Evolutionary conservation across 2,888 invertebrate genomes (phyloP).

Genomic region (Tigriopus californicus): DNA sequence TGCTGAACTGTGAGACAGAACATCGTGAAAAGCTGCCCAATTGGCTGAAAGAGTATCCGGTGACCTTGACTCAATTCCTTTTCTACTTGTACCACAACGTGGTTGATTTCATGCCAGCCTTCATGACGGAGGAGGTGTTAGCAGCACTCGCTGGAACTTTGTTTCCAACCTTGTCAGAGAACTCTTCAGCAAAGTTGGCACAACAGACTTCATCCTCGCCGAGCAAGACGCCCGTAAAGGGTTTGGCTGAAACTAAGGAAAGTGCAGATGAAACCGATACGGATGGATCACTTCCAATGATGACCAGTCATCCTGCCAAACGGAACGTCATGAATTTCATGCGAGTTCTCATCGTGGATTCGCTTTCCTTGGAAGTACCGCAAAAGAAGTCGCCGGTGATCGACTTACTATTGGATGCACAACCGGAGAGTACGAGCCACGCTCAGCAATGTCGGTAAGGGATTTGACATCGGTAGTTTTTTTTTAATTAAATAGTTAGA

Average conservation of each 20-base stretch:
- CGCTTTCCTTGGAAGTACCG: conserved; percentile 46
- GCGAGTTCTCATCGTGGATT: conserved; percentile 79
- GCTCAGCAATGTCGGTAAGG: conserved; percentile 25
- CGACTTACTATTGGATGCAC: conserved; percentile 30
- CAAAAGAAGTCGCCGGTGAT: conserved; percentile 26
- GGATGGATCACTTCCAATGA: neutral
- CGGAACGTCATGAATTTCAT: conserved; percentile 87
- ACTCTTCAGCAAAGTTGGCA: neutral
- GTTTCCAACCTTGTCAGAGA: conserved; percentile 38
- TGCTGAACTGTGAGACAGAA: neutral
- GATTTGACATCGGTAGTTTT: neutral
- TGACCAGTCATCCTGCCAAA: conserved; percentile 55
- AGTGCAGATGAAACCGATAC: conserved; percentile 16
- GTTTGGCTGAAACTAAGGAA: conserved; percentile 16
- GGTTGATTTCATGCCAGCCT: conserved; percentile 73
- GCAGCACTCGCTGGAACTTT: conserved; percentile 64
- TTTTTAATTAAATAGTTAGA: conserved; percentile 5
- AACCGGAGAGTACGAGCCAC: neutral
- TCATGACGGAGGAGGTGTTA: conserved; percentile 77
- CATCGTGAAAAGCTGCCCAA: conserved; percentile 18
- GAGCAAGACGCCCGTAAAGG: neutral
- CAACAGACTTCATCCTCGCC: too few species aligned
- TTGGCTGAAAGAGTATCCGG: conserved; percentile 28
- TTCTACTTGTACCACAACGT: conserved; percentile 90
- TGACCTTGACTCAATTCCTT: conserved; percentile 47